Base-by-base conservation (phyloP, 1,140 invertebrate genomes). In the Papilio dardanus region DNA sequence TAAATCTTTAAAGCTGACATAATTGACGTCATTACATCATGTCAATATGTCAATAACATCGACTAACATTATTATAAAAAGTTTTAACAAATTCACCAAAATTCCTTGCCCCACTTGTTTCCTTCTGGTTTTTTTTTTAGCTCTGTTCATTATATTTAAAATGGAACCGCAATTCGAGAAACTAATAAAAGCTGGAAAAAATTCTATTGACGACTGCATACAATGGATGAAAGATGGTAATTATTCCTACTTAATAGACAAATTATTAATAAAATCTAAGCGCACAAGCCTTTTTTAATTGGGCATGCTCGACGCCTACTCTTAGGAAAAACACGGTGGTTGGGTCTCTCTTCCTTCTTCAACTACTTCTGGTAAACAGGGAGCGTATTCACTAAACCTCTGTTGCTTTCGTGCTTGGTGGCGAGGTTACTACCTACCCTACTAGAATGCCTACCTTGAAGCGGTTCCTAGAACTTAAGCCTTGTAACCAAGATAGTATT, bases 151-250 rank as follows among this genome's bases (percentile, higher is more conserved):
- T 1, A 24, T 4, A 33, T 16, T 35, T 21, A 30, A n/a, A 33
- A 73, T 73, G 71, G 71, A 73, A n/a, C 46, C 24, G 14, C 71
- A 73, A 7, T 73, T 73, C 14, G 71, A 73, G 14, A 54, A 54
- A 35, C 71, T 73, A 10, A 58, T 21, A 58, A 73, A 73, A 58
- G 28, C 42, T 19, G 71, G 71, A n/a, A 73, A 73, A 35, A 73
- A 50, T 24, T 33, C 24, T 19, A 8, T 73, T 1, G 71, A 73
- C 24, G 71, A 50, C 24, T 3, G 58, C 8, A 35, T 73, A 33
- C 42, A 73, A 7, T 73, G 71, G 71, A 73, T 73, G 71, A 73
- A 73, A 21, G 71, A 73, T n/a, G 71, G 71, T 73, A 73, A 46
- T 16, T 40, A 40, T n/a, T n/a, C n/a, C 35, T 69, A 8, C 19